A percentile compares a stretch with the other conserved stretches of the same genome.
phyloP scores from a whole-genome alignment of 2,888 invertebrate genomes.

The Thera obeliscata region DNA sequence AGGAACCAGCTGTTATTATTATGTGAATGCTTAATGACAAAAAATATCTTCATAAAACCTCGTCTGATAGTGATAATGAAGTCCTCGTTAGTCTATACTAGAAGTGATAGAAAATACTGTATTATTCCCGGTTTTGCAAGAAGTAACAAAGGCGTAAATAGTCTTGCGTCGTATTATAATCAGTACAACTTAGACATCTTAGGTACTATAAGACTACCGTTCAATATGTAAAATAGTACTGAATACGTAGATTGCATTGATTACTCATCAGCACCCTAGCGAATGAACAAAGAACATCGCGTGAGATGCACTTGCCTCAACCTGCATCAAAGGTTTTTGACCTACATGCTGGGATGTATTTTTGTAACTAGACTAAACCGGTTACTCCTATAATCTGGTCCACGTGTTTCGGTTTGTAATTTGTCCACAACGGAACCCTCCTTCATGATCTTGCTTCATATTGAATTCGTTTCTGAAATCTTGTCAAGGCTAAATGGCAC shows the following conservation, averaged over 20 bases:
- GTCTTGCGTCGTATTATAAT: not conserved
- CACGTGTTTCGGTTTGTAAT: not conserved
- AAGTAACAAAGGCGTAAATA: conserved; percentile 11
- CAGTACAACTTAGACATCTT: not conserved
- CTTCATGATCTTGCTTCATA: not conserved
- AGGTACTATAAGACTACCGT: not conserved
- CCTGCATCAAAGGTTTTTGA: conserved; percentile 66
- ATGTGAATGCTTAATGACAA: not conserved
- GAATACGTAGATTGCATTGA: conserved; percentile 15
- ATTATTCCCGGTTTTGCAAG: not conserved
- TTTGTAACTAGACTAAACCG: conserved; percentile 51
- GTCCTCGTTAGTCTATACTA: too few relatives aligned
- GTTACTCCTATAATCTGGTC: conserved; percentile 34
- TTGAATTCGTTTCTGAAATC: too few relatives aligned
- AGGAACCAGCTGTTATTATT: not conserved
- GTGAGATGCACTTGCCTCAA: conserved; percentile 53
- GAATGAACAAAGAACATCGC: conserved; percentile 51
- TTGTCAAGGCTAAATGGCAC: too few relatives aligned
- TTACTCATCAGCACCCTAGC: conserved; percentile 25
- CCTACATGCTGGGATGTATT: conserved; percentile 61
- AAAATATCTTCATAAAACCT: not conserved
- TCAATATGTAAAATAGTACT: conserved; percentile 7
- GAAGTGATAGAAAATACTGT: not conserved
- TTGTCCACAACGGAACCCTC: not conserved
- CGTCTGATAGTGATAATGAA: not conserved